Evolutionary conservation across 2,888 invertebrate genomes (phyloP).

Genomic region (Nephrotoma flavescens): DNA sequence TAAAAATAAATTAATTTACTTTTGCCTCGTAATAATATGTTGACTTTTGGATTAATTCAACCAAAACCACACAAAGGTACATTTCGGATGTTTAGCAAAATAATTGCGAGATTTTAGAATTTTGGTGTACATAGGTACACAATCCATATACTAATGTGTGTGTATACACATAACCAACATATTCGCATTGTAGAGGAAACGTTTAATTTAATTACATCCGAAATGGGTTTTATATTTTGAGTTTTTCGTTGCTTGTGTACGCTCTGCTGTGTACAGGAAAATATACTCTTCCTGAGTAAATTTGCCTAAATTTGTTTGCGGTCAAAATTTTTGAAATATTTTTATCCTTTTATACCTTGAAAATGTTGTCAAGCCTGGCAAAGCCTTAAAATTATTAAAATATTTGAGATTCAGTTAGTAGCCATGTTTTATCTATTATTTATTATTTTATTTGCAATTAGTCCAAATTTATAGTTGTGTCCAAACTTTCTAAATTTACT

Average conservation of each 20-base stretch:
- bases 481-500: neutral
- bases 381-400: neutral
- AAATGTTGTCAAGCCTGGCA: neutral
- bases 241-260: neutral
- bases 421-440: neutral
- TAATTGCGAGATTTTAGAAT: neutral
- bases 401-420: neutral
- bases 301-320: neutral
- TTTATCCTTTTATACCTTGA: neutral
- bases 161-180: neutral
- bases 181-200: neutral
- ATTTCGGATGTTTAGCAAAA: neutral
- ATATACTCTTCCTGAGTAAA: neutral
- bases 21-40: neutral
- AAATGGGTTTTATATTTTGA: neutral
- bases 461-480: neutral
- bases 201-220: neutral
- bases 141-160: neutral
- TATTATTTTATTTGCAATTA: neutral
- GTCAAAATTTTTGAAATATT: neutral
- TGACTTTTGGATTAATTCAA: neutral
- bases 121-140: neutral
- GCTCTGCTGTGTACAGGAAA: neutral
- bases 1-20: neutral
- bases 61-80: neutral